These are phyloP conservation scores for Gryllus bimaculatus DNA, from an alignment of 1,140 invertebrate species.

Conservation along the genomic window DNA sequence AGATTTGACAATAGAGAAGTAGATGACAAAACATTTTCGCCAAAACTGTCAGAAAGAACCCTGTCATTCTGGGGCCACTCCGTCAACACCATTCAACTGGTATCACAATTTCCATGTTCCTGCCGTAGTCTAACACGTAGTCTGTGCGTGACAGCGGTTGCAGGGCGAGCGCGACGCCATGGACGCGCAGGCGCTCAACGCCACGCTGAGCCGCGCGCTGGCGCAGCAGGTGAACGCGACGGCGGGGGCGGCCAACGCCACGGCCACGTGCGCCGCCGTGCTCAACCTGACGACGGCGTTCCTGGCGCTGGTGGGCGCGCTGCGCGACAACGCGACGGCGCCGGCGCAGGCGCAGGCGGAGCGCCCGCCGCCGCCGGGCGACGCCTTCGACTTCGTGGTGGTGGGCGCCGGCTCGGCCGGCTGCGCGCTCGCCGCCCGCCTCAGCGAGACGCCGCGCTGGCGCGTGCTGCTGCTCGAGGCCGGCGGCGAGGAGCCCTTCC, in stretches of 20 bases:
- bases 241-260: neutral
- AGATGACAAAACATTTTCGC: no score
- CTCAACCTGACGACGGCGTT: slow-evolving; percentile 6
- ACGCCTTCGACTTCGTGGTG: slow-evolving; percentile 24
- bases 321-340: neutral
- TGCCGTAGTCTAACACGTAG: no score
- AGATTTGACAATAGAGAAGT: no score
- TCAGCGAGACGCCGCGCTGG: slow-evolving; percentile 37
- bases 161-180: neutral
- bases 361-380: neutral
- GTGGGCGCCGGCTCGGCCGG: slow-evolving; percentile 44
- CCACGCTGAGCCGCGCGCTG: neutral
- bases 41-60: no score
- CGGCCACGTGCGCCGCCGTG: neutral
- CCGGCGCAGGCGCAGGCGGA: neutral
- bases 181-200: neutral
- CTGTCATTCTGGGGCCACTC: no score
- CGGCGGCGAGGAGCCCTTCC: slow-evolving; percentile 32
- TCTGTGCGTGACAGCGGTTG: no score
- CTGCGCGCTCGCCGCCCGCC: slow-evolving; percentile 32
- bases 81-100: no score
- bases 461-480: slow-evolving; percentile 51
- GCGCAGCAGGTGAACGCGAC: neutral
- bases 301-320: neutral
- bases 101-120: no score